A percentile compares a stretch with the other conserved stretches of the same genome.
Conservation (phyloP, 2,113 vertebrate genomes). For the Ginglymostoma cirratum region DNA sequence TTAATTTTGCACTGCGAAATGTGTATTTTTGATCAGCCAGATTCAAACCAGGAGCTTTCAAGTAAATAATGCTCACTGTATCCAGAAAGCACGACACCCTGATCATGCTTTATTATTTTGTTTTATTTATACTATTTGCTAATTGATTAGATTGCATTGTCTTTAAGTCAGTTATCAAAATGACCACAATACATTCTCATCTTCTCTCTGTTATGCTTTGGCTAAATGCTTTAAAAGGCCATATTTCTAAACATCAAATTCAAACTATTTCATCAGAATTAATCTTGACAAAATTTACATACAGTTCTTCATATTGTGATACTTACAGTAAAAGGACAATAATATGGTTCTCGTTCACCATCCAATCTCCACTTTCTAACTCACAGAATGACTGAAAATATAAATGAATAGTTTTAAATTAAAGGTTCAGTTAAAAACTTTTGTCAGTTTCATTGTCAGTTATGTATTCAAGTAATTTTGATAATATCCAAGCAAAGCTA, state of each 20-base stretch:
- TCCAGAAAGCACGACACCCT: background rate
- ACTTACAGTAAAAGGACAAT: background rate
- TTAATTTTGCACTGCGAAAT: background rate
- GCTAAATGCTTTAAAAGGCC: background rate
- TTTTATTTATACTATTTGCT: background rate
- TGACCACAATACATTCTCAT: background rate
- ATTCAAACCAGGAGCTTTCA: background rate
- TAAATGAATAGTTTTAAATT: background rate
- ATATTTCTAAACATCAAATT: background rate
- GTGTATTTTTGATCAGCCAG: background rate
- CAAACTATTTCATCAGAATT: background rate
- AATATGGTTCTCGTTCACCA: background rate
- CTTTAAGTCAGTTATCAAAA: background rate
- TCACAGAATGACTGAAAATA: background rate
- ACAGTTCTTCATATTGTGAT: background rate
- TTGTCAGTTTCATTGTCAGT: background rate
- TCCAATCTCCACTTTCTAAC: background rate
- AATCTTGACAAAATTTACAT: background rate
- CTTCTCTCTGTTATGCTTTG: background rate
- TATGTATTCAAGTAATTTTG: background rate
- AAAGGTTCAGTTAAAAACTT: background rate
- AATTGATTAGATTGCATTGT: background rate
- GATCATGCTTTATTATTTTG: background rate
- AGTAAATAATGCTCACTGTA: background rate
- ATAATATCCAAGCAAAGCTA: background rate